A percentile compares a stretch with the other conserved stretches of the same genome.
phyloP scores from a whole-genome alignment of 2,113 vertebrate genomes.

The Crotophaga sulcirostris region DNA sequence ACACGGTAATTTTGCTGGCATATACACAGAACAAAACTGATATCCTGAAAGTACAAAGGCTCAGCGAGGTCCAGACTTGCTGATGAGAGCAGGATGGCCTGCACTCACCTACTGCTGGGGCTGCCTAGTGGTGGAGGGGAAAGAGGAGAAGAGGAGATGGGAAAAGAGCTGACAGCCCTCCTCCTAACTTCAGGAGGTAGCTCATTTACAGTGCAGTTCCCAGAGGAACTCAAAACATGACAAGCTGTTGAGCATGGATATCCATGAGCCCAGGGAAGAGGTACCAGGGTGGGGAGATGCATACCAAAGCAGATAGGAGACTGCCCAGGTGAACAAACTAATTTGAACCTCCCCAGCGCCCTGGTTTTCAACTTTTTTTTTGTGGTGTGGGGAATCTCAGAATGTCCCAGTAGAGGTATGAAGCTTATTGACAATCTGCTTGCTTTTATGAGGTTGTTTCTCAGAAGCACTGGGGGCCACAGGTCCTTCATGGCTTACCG shows the following conservation, averaged over 20 bases:
- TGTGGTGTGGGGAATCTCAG: neutral
- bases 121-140: neutral
- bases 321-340: too few relatives aligned
- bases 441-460: neutral
- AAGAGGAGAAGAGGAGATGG: neutral
- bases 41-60: neutral
- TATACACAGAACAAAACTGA: neutral
- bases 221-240: neutral
- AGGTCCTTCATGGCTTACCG: neutral
- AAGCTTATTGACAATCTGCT: neutral
- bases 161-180: neutral
- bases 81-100: neutral
- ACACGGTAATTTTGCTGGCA: neutral
- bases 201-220: neutral
- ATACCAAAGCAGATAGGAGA: neutral
- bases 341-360: neutral
- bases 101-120: neutral
- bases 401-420: neutral
- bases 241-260: neutral
- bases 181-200: neutral
- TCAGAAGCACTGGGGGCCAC: neutral
- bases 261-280: neutral
- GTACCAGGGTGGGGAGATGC: neutral
- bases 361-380: neutral
- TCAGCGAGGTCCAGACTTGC: neutral